Conservation (phyloP, 30 jellyfish, hydroid and myxozoan species). For the Aurelia sp. region DNA sequence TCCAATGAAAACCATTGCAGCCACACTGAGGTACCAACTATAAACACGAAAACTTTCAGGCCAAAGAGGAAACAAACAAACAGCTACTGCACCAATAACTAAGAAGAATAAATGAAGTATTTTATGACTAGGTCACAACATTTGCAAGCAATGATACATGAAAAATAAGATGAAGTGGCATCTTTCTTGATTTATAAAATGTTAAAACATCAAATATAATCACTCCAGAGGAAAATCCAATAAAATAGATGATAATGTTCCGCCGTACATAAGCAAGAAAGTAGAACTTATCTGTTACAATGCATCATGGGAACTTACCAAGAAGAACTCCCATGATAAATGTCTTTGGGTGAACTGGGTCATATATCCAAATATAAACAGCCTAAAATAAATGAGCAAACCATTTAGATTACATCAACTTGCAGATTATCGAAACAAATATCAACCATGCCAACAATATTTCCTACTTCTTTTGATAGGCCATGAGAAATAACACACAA, state of each 20-base stretch:
- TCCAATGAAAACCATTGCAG: constrained; percentile 88
- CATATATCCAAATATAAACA: constrained; percentile 90
- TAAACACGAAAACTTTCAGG: constrained; percentile 94
- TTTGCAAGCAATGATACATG: too few species aligned
- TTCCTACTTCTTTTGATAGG: too few species aligned
- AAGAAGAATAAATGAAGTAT: not conserved
- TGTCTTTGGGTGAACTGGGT: constrained; percentile 94
- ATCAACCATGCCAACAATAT: not conserved
- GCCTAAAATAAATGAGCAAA: constrained; percentile 26
- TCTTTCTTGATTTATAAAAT: too few species aligned
- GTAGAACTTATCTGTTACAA: too few species aligned
- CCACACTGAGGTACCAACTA: constrained; percentile 96
- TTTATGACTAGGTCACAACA: too few species aligned
- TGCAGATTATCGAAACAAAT: constrained; percentile 15
- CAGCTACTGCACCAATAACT: constrained; percentile 93
- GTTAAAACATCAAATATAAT: too few species aligned
- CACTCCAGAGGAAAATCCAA: too few species aligned
- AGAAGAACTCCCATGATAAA: constrained; percentile 84
- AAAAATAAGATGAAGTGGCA: too few species aligned
- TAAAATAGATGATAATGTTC: too few species aligned
- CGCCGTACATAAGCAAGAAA: too few species aligned
- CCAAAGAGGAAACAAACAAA: constrained; percentile 97
- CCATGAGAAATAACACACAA: too few species aligned
- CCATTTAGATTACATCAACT: not conserved
- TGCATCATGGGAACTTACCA: constrained; percentile 59